A percentile compares a stretch with the other conserved stretches of the same genome.
Conservation (phyloP, 2,888 invertebrate genomes). For the Eupithecia inturbata region DNA sequence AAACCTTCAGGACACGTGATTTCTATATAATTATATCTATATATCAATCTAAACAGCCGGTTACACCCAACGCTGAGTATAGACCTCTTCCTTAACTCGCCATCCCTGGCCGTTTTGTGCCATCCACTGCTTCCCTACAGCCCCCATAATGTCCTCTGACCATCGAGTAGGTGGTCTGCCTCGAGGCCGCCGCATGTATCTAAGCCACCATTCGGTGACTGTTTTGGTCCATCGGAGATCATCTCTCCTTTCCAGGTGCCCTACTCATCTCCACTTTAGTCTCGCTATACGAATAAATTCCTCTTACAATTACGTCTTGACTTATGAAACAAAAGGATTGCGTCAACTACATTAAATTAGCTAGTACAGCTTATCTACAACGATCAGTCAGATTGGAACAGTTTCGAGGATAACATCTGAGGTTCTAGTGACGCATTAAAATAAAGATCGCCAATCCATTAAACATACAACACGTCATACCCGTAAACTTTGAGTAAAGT, state of each 20-base stretch:
- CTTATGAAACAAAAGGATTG: conserved; percentile 25
- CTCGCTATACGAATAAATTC: conserved; percentile 26
- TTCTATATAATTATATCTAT: conserved; percentile 17
- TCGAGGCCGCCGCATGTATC: too few species aligned
- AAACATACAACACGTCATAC: conserved; percentile 1
- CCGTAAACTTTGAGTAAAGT: not conserved
- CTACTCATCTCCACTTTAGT: too few species aligned
- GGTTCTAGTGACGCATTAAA: conserved; percentile 18
- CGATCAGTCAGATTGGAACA: conserved; percentile 23
- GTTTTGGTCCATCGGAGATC: too few species aligned
- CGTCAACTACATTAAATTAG: conserved; percentile 12
- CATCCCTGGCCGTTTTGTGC: too few species aligned
- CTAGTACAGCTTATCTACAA: not conserved
- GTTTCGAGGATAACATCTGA: conserved; percentile 27
- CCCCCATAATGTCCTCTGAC: too few species aligned
- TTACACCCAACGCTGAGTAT: too few species aligned
- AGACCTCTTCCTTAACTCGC: too few species aligned
- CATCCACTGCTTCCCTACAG: too few species aligned
- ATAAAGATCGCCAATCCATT: conserved; percentile 28
- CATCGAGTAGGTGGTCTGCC: too few species aligned
- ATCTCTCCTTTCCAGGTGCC: too few species aligned
- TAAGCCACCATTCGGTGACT: too few species aligned
- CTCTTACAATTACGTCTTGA: conserved; percentile 12
- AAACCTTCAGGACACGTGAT: conserved; percentile 38
- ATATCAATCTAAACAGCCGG: too few species aligned